Evolutionary conservation across 2,888 invertebrate genomes (phyloP), one percentile per base, ranked within the genome.

Genomic region (Ptilodon capucinus): DNA sequence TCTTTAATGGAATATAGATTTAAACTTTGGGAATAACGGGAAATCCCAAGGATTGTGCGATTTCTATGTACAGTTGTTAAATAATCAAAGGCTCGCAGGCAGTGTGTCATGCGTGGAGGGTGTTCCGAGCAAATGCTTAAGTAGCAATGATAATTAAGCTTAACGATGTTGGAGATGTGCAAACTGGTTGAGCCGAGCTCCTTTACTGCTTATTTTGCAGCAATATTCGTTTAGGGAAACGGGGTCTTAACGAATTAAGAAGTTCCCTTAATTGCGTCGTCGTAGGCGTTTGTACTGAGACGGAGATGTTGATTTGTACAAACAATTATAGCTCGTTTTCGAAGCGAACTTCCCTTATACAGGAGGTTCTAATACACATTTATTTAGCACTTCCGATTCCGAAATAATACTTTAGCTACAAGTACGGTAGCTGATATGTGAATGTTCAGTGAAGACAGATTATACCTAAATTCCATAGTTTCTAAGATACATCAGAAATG

Each of bases 91-190:
- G 7, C 13, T 38, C 13, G 6, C n/a, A 35, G 35, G 9, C 60
- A 48, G 62, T 68, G 68, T 70, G 69, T 74, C 69, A 57, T 57
- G 59, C 46, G 56, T 54, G 47, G 40, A 51, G 55, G 57, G 57
- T n/a, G 54, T 63, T 66, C 71, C 66, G 66, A 69, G 71, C 60
- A 67, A 73, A 68, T 69, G 61, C 74, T 74, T 74, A 81, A 81
- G 76, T 76, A 79, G 81, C 81, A 80, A 85, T 84, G 73, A 85
- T 82, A 87, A 89, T 90, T 85, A 89, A 82, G 76, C 74, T 66
- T 71, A 84, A 90, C 79, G 80, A 76, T 67, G 78, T 79, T 68
- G 71, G 79, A 82, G 78, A 86, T 84, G 85, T 81, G 86, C 74
- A 76, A 88, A 86, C 81, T 81, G 86, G 85, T 84, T 81, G 65